Base-by-base conservation (phyloP, 1,140 invertebrate species). In the Ditylenchus dipsaci region DNA sequence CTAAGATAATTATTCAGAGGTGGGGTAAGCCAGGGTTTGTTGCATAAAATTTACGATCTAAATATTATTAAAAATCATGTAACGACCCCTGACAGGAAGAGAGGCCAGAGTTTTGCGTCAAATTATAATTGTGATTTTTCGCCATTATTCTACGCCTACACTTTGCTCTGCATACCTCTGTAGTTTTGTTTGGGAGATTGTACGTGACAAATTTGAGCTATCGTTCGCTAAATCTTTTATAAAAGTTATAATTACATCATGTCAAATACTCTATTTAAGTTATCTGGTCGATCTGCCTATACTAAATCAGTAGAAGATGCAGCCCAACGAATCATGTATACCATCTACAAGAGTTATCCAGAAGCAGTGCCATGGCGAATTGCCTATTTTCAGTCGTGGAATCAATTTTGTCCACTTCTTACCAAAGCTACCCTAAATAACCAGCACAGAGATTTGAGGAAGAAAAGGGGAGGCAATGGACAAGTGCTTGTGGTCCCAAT, bases 401-500 rank as follows among this genome's bases (percentile, higher is more conserved):
- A 23, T 56, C 38, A 65, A 38, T 63, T 65, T 38, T 49, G 63
- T 3, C 63, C 63, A 29, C 42, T 61, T 1, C 26, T 65, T 3
- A 7, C 61, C n/a, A 1, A 29, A 7, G 23, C 29, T 23, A 65
- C 42, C 42, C 3, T 65, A 1, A 1, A 23, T 17, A 21, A 19
- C 15, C 63, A 64, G 57, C 17, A 66, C 3, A 15, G 13, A 38
- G 57, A 63, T 29, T 56, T 65, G 23, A 26, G 63, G 56, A 56
- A 64, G 27, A 61, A 61, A 21, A 38, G 38, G n/a, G 42, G 56
- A n/a, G 23, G 45, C 59, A 61, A 43, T 3, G 59, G 59, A 29
- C 33, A 27, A 38, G 33, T 64, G 17, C 27, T 65, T n/a, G 63
- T 65, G 23, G 63, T 65, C 63, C 63, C 63, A 23, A 3, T 65